Evolutionary conservation across 2,113 vertebrate genomes (phyloP).

Genomic region (Sylvicapra grimmia): DNA sequence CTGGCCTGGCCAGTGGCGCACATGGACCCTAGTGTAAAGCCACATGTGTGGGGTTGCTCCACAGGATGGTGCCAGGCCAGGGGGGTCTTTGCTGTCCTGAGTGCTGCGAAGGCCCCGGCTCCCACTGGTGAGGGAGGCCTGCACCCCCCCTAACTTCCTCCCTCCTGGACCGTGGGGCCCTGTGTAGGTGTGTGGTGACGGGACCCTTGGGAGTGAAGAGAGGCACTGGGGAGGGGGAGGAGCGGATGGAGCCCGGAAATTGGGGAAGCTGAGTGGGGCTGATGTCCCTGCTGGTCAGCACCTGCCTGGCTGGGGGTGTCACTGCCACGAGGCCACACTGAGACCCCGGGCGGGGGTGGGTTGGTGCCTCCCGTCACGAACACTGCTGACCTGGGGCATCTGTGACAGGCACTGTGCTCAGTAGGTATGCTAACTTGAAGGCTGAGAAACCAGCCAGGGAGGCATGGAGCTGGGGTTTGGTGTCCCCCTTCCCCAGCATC

Average conservation of each 20-base stretch:
- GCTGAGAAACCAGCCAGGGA: not conserved
- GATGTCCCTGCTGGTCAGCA: not conserved
- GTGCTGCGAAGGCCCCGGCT: not conserved
- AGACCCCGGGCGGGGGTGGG: fast-evolving
- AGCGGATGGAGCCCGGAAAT: not conserved
- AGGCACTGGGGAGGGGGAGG: not conserved
- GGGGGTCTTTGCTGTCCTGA: not conserved
- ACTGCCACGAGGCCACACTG: not conserved
- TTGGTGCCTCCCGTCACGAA: too few species aligned
- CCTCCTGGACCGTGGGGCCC: not conserved
- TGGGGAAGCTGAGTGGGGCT: not conserved
- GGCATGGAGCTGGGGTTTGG: not conserved
- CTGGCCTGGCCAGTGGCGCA: not conserved
- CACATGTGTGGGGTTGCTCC: not conserved
- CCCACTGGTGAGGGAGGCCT: not conserved
- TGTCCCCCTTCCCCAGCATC: not conserved
- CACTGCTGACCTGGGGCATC: not conserved
- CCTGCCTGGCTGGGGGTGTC: too few species aligned
- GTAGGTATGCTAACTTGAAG: not conserved
- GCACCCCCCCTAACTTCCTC: too few species aligned
- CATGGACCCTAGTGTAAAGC: too few species aligned
- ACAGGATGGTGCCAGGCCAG: fast-evolving
- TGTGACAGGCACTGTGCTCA: not conserved
- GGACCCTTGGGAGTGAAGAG: not conserved
- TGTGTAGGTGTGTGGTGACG: not conserved